Base-by-base conservation (phyloP, 2,888 invertebrate genomes). In the Yponomeuta malinellus region DNA sequence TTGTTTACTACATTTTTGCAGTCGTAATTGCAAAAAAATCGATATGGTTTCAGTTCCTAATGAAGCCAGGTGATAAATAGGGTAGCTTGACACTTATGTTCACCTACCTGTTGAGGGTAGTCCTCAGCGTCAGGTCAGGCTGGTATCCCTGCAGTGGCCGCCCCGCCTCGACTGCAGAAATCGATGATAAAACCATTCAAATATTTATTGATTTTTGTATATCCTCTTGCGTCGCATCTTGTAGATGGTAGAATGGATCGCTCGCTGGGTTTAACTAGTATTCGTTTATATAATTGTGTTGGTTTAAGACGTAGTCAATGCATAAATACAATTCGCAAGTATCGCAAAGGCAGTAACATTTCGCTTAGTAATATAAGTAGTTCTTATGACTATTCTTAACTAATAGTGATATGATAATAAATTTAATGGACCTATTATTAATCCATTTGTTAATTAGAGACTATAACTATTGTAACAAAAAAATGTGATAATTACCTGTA, bases 111-210 rank as follows among this genome's bases (percentile, higher is more conserved):
- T 15, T 5, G 52, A 59, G 52, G 29, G 9, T 65, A 29, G 23
- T 43, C 43, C 43, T 43, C 65, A 10, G 31, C 65, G 12, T 2
- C 65, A 65, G 65, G 31, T 31, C 65, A 6, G 65, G 29, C 33
- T 31, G 65, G 52, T 4, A 12, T 15, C 52, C 15, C 52, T 1
- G 52, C 52, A 59, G 15, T 59, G 52, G 52, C 52, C 31, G 65
- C 65, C 48, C 59, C 33, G 71, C 31, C 73, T 71, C 71, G 69
- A 75, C 77, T 78, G 79, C 73, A 76, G 76, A 79, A 75, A 75
- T 75, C 74, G 71, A 76, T 74, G 73, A 75, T 74, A 76, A 75
- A 72, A 68, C 77, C 75, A 79, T 82, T 84, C 79, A 83, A 81
- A 79, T 79, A 65, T 78, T 59, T 12, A 15, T 59, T 59, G 43